Base-by-base conservation (phyloP, 2,888 invertebrate genomes). In the Metellina segmentata region DNA sequence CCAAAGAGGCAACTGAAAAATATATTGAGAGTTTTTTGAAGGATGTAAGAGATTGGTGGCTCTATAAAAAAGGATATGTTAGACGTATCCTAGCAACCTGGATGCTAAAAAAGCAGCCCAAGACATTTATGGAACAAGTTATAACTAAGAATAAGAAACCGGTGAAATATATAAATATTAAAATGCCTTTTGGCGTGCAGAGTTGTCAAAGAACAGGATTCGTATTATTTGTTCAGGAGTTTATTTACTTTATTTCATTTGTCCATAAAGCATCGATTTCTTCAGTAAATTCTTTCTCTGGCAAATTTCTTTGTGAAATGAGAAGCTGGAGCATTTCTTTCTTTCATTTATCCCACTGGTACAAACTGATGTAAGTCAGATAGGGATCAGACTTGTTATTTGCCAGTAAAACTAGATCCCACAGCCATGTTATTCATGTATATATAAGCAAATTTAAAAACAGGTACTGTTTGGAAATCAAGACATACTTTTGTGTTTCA, bases 131-230 rank as follows among this genome's bases (percentile, higher is more conserved):
- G 69, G 77, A 77, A 34, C 34, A 34, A 75, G 77, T 85, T 85
- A 85, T 77, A 85, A 85, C 85, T 48, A 77, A 77, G n/a, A 85
- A 85, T 74, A 85, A 75, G 77, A 77, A 85, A 77, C 74, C 69
- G 51, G 85, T 77, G 85, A 85, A 77, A 85, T 85, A 53, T 85
- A 85, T 85, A 85, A 85, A 85, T 85, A 85, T 85, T 85, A 85
- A 82, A 85, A 85, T 77, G 53, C 48, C 85, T 48, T 77, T 75
- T 53, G 85, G 75, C 49, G 74, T 19, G 69, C 48, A 8, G 71
- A 74, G 9, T 34, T 34, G 34, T 34, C 34, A 34, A 34, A 34
- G 34, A 34, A 34, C 34, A 51, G 74, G 34, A 74, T 77, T 69
- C 19, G 53, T 85, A 85, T 85, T 85, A 53, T 85, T 85, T 74